Percentiles rank a stretch among this genome's conserved stretches.
phyloP scores from a whole-genome alignment of 2,888 invertebrate genomes.

The Neria commutata region DNA sequence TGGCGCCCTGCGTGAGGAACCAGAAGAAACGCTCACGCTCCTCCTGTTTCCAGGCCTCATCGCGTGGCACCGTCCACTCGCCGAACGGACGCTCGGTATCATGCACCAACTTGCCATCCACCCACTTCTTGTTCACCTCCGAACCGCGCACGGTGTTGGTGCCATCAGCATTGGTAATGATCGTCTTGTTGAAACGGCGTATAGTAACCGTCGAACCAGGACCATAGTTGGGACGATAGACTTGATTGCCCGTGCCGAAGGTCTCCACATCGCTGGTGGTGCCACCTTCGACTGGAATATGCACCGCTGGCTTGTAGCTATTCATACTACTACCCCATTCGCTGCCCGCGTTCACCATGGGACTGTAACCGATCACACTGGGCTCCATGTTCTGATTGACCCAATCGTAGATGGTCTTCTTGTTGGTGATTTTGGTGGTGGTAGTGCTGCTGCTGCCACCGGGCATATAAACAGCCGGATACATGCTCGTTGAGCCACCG shows the following conservation, averaged over 20 bases:
- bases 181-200: constrained; percentile 48
- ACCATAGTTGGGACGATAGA: constrained; percentile 21
- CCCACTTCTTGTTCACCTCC: constrained; percentile 52
- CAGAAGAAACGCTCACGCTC: constrained; percentile 59
- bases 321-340: constrained; percentile 22
- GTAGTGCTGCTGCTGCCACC: constrained; percentile 30
- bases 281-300: constrained; percentile 36
- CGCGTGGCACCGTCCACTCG: constrained; percentile 42
- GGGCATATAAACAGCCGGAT: constrained; percentile 20
- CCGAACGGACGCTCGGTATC: constrained; percentile 53
- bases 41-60: constrained; percentile 57
- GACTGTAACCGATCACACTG: constrained; percentile 50
- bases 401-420: constrained; percentile 50
- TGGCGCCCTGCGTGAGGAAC: constrained; percentile 42
- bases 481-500: constrained; percentile 22
- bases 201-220: constrained; percentile 47
- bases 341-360: constrained; percentile 46
- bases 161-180: constrained; percentile 49
- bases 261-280: constrained; percentile 29
- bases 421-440: constrained; percentile 33
- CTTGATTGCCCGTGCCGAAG: constrained; percentile 27
- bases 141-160: constrained; percentile 49
- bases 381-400: constrained; percentile 47
- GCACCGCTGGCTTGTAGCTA: constrained; percentile 31
- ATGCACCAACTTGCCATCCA: constrained; percentile 53